These are phyloP conservation scores for Vannuccia rotundouncinata DNA, from an alignment of 2,888 invertebrate species.

Conservation along the genomic window DNA sequence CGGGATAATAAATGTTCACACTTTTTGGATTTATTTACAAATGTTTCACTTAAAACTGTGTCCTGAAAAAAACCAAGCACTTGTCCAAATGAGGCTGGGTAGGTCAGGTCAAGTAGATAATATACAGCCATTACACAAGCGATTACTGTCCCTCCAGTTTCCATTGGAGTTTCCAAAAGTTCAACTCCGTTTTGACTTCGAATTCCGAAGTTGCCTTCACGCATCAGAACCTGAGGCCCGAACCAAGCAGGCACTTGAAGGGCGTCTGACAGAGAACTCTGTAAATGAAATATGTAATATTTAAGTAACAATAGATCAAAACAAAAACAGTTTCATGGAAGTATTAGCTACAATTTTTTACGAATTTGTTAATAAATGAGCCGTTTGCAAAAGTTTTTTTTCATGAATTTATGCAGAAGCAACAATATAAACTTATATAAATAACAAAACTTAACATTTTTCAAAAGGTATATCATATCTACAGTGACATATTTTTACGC, in stretches of 20 bases:
- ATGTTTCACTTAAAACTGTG: neutral
- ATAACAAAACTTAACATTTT: too few species aligned
- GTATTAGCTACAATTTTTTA: too few species aligned
- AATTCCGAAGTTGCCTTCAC: neutral
- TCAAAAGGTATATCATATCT: too few species aligned
- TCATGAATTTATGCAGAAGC: too few species aligned
- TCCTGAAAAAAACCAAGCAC: neutral
- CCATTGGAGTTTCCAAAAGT: neutral
- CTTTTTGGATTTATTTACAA: neutral
- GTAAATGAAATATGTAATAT: neutral
- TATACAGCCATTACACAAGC: neutral
- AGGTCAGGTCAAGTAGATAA: neutral
- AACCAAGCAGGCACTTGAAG: neutral
- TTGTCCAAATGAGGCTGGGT: neutral
- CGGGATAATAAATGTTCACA: neutral
- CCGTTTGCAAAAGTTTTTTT: too few species aligned
- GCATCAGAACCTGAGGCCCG: neutral
- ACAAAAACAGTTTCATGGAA: neutral
- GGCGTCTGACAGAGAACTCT: slow-evolving; percentile 2
- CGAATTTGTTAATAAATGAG: too few species aligned
- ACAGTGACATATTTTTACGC: too few species aligned
- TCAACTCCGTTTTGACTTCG: neutral
- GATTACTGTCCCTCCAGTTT: neutral
- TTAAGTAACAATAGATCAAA: neutral
- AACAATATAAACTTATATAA: too few species aligned